Conservation (phyloP, 2,113 vertebrate species). For the Rhinopomastus cyanomelas region DNA sequence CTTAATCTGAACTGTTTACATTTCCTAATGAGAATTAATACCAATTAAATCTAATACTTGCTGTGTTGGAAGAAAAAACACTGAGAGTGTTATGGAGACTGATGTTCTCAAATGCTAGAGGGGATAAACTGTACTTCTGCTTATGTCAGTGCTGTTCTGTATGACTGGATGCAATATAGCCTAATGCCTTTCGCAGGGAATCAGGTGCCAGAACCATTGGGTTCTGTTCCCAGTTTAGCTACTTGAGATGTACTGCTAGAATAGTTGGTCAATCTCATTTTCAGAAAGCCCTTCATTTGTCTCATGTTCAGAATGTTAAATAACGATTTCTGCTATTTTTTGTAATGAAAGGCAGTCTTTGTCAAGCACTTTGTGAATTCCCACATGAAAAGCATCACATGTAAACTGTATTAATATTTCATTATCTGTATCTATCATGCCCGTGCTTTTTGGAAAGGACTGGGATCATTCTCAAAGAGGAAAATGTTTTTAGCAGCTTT, state of each 20-base stretch:
- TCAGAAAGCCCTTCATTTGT: background rate
- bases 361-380: background rate
- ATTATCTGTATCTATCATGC: background rate
- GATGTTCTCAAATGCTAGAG: conserved; percentile 47
- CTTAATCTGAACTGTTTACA: conserved; percentile 42
- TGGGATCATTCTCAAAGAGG: background rate
- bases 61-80: conserved; percentile 43
- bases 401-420: background rate
- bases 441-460: background rate
- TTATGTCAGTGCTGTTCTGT: conserved; percentile 57
- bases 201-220: conserved; percentile 35
- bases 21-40: conserved; percentile 60
- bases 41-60: conserved; percentile 44
- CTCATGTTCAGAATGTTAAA: background rate
- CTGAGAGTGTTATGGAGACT: conserved; percentile 40
- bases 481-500: background rate
- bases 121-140: conserved; percentile 64
- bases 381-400: background rate
- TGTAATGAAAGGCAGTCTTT: background rate
- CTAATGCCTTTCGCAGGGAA: conserved; percentile 4
- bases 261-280: background rate
- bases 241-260: background rate
- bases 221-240: conserved; percentile 30
- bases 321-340: background rate
- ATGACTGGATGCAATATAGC: conserved; percentile 3